These are phyloP conservation scores for Syrmaticus mikado DNA, from an alignment of 2,113 vertebrate species.

Conservation along the genomic window DNA sequence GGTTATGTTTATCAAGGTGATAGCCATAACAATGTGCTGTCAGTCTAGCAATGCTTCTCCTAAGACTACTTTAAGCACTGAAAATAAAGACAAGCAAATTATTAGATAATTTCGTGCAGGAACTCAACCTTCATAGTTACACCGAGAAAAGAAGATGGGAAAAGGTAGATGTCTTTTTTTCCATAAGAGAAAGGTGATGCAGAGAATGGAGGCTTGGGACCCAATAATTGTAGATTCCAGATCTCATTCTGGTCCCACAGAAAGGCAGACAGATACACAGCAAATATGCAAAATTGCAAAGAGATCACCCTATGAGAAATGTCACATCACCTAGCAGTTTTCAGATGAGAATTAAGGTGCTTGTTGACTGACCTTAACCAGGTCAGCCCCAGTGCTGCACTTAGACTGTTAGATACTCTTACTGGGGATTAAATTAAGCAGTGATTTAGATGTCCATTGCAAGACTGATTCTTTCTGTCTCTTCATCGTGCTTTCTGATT, in stretches of 20 bases:
- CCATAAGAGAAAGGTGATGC: background rate
- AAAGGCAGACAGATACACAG: background rate
- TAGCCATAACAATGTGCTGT: constrained; percentile 50
- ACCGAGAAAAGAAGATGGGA: background rate
- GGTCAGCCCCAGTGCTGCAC: background rate
- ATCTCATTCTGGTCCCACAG: background rate
- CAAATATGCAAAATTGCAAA: background rate
- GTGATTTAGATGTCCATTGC: background rate
- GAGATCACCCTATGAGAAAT: background rate
- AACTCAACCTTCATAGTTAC: background rate
- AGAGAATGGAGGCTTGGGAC: background rate
- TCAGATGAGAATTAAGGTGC: background rate
- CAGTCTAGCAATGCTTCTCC: constrained; percentile 12
- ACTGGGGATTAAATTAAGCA: background rate
- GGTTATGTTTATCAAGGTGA: constrained; percentile 52
- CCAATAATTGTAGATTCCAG: background rate
- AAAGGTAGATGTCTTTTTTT: background rate
- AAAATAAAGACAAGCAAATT: constrained; percentile 34
- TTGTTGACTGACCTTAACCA: background rate
- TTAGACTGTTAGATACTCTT: background rate
- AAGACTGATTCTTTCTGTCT: background rate
- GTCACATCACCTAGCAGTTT: background rate
- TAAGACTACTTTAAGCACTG: constrained; percentile 1
- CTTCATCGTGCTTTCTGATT: background rate
- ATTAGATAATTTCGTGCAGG: constrained; percentile 5